Base-by-base conservation (phyloP, 2,113 vertebrate genomes). In the Anoura caudifer region DNA sequence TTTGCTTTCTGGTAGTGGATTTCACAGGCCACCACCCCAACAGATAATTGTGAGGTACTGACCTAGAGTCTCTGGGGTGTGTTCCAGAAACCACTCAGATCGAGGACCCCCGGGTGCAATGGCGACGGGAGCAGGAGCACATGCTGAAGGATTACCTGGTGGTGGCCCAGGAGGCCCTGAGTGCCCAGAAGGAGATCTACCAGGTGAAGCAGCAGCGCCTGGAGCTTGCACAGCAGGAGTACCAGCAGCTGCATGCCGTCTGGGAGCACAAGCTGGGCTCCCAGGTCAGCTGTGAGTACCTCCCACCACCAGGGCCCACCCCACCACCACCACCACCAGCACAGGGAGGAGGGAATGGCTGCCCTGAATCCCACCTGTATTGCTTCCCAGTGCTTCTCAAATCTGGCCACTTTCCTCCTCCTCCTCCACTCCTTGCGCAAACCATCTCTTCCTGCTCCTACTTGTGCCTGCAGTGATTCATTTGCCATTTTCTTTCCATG, bases 141-240 rank as follows among this genome's bases (percentile, higher is more conserved):
- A 99, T 99, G 99, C 98, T 99, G 97, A 99, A 99, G 96, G 99
- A 99, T 86, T 99, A 99, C 97, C 99, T 99, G 93, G 97, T 98
- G n/a, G 99, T 99, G 97, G 99, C 99, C 85, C 98, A 99, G 93
- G 99, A 99, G 67, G 99, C 99, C 0, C 98, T 99, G 97, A 99
- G 98, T n/a, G 99, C 99, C 0, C 99, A 99, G 97, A 99, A 99
- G 98, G 99, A 99, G 98, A 99, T 99, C 98, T 99, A 99, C 96
- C 99, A 99, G 98, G 99, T 99, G 98, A 99, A 99, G 97, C 99
- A 99, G 98, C 99, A 99, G 98, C 98, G 99, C 33, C 99, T 99
- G 82, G 99, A 98, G 79, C 98, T 99, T 47, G 99, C 99, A 1
- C 99, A 99, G 98, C 99, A 99, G 87, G 99, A 99, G 96, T 99